Base-by-base conservation (phyloP, 2,888 invertebrate species). In the Andrena dorsata region DNA sequence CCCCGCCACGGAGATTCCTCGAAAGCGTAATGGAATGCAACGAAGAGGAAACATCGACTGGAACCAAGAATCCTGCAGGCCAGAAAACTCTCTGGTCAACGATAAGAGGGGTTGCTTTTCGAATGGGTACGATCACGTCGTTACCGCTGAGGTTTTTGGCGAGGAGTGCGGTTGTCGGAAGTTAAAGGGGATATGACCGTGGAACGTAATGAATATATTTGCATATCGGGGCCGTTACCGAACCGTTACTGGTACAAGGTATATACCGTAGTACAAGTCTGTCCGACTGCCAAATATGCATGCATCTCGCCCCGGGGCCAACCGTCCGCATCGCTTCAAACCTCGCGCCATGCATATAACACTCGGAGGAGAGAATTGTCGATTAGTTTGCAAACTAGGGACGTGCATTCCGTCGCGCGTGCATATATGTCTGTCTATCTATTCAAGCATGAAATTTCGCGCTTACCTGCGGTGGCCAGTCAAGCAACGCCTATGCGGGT, bases 171-270 rank as follows among this genome's bases (percentile, higher is more conserved):
- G 61, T 61, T 56, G 78, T 72, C 82, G 80, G 76, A 80, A 82
- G 85, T 89, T 86, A 84, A 89, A 89, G 89, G 88, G 90, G 87
- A 87, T 89, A 87, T 86, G 88, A 85, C 87, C 83, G 86, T 87
- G 86, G 90, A 86, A 90, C 90, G 92, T 93, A 93, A 93, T 93
- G 93, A 93, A 93, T 93, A 93, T 93, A 93, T 93, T 93, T 93
- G 93, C 93, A 93, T 93, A 93, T 92, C 92, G 89, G 90, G 89
- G 89, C 92, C 91, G 92, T 93, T 93, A 93, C 92, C 88, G 90
- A 92, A 90, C 91, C 90, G 92, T 92, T 91, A 90, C 91, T 88
- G 90, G 91, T 91, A 91, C 91, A 92, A 91, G 90, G 90, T 90
- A 91, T 41, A 41, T 88, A 88, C 82, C 86, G 86, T 84, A 82